Evolutionary conservation across 2,888 invertebrate species (phyloP).

Genomic region (Steinernema hermaphroditum): DNA sequence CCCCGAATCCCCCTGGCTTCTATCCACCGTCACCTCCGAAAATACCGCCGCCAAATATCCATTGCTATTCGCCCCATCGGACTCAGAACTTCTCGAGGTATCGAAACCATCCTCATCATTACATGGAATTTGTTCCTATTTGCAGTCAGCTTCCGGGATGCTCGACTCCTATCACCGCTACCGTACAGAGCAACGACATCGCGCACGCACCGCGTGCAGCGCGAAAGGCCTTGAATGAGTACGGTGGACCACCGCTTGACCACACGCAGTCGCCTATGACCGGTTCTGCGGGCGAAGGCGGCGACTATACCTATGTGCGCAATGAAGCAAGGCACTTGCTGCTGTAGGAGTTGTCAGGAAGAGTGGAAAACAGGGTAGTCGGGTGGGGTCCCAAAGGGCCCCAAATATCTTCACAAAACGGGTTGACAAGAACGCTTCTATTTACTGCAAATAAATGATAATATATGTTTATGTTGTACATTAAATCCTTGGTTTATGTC

Average conservation of each 20-base stretch:
- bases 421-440: not conserved
- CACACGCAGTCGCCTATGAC: conserved; percentile 3
- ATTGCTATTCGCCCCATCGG: conserved; percentile 15
- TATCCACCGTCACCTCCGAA: conserved; percentile 18
- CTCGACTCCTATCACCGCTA: conserved; percentile 8
- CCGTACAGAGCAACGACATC: not conserved
- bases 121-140: not conserved
- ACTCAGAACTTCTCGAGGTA: conserved; percentile 26
- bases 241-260: not conserved
- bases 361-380: not conserved
- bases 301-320: conserved; percentile 23
- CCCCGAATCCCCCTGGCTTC: conserved; percentile 17
- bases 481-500: not conserved
- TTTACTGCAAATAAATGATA: not conserved
- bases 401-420: not conserved
- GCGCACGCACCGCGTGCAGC: not conserved
- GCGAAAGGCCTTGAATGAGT: not conserved
- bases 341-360: not conserved
- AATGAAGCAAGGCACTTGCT: conserved; percentile 4
- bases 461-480: not conserved
- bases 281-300: not conserved
- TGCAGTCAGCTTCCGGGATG: conserved; percentile 17
- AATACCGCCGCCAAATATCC: not conserved
- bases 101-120: not conserved
- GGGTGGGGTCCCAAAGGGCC: not conserved